phyloP scores from a whole-genome alignment of 2,888 invertebrate species.

The Xestia c-nigrum region DNA sequence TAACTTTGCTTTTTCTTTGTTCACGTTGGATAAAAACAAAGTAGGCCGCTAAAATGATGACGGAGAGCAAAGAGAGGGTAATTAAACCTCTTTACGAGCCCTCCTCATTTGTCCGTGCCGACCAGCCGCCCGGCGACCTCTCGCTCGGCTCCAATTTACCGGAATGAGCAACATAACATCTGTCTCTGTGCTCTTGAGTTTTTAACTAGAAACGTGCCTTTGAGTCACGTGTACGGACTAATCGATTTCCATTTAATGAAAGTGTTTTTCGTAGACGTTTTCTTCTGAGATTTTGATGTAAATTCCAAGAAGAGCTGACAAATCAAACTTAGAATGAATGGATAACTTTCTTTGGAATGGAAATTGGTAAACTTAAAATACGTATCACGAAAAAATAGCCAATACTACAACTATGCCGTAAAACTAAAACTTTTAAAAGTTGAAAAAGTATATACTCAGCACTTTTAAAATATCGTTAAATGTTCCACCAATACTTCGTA shows the following conservation, averaged over 20 bases:
- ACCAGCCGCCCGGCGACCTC: conserved; percentile 65
- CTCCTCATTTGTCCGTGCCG: conserved; percentile 74
- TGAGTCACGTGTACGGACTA: conserved; percentile 48
- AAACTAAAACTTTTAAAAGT: conserved; percentile 8
- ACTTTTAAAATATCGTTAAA: conserved; percentile 54
- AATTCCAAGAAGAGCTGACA: not conserved
- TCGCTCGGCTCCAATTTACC: conserved; percentile 70
- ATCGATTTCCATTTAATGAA: conserved; percentile 33
- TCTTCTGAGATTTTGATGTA: conserved; percentile 3
- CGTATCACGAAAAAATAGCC: conserved; percentile 2
- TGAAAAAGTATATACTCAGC: conserved; percentile 19
- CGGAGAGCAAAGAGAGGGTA: conserved; percentile 73
- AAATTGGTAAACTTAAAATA: conserved; percentile 12
- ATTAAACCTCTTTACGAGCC: conserved; percentile 80
- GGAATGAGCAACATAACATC: conserved; percentile 72
- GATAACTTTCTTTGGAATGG: not conserved
- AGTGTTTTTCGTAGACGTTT: conserved; percentile 15
- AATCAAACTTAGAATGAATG: not conserved
- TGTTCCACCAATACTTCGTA: conserved; percentile 40
- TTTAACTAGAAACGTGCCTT: conserved; percentile 59
- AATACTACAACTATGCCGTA: not conserved
- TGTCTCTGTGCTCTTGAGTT: conserved; percentile 59
- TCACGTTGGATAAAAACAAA: conserved; percentile 67
- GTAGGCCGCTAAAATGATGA: conserved; percentile 74
- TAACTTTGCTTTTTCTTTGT: conserved; percentile 60